Conservation (phyloP, 2,888 invertebrate species). For the Tetropium fuscum region DNA sequence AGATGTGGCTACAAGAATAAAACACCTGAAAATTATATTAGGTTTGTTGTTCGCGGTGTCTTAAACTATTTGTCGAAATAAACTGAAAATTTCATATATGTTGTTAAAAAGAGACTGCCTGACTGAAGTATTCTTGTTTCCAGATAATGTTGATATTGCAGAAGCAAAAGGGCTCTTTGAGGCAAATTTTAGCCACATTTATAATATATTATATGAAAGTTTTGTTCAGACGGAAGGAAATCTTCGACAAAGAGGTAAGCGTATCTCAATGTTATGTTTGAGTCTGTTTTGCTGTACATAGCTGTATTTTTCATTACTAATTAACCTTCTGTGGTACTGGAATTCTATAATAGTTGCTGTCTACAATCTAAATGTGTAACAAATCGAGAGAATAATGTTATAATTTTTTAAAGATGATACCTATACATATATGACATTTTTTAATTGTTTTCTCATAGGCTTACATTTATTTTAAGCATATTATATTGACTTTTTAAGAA, state of each 20-base stretch:
- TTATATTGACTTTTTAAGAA: too few relatives aligned
- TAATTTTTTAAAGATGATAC: too few relatives aligned
- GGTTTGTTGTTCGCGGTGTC: constrained; percentile 72
- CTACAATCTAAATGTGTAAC: too few relatives aligned
- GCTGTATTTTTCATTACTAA: constrained; percentile 10
- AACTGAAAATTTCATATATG: too few relatives aligned
- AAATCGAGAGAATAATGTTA: too few relatives aligned
- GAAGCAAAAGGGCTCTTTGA: constrained; percentile 95
- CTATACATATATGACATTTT: too few relatives aligned
- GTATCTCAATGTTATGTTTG: not conserved
- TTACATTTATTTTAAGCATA: too few relatives aligned
- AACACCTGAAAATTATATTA: constrained; percentile 92
- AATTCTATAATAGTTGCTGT: too few relatives aligned
- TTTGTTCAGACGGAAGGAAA: constrained; percentile 94
- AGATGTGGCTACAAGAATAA: constrained; percentile 92
- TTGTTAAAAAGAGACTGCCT: too few relatives aligned
- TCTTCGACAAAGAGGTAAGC: constrained; percentile 90
- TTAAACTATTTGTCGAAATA: too few relatives aligned
- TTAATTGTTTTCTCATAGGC: too few relatives aligned
- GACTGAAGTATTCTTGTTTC: constrained; percentile 56
- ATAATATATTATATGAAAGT: constrained; percentile 94
- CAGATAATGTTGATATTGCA: constrained; percentile 89
- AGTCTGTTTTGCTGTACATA: constrained; percentile 7
- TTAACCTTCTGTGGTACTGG: too few relatives aligned
- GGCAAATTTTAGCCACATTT: constrained; percentile 94